Base-by-base conservation (phyloP, 2,888 invertebrate species). In the Diabrotica balteata region DNA sequence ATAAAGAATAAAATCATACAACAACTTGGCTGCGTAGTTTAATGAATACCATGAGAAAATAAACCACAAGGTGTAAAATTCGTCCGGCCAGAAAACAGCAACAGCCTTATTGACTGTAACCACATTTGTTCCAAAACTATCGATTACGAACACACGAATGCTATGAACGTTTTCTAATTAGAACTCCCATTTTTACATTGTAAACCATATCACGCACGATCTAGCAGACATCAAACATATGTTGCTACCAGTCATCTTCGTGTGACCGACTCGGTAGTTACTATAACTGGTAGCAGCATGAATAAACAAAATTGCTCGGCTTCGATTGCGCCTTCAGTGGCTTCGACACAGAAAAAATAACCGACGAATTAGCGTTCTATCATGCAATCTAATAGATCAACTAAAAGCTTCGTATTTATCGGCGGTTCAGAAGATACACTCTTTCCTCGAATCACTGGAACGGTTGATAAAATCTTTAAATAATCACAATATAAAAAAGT, bases 101-200 rank as follows among this genome's bases (percentile, higher is more conserved):
- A 47, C 47, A 47, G 32, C 32, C 32, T 32, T 32, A 32, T 32
- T 32, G 32, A 32, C 32, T 32, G 32, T 32, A 32, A 32, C 32
- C 32, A 32, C 32, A 32, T 32, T 47, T 47, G 10, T 47, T 47
- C 47, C 51, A 51, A 52, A 43, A 50, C 63, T 51, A 64, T 64
- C 64, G 64, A 58, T 64, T 64, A 64, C 64, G 46, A 17, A n/a
- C 42, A 53, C 45, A 58, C 58, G 51, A 64, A 58, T 64, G 46
- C 32, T 32, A 32, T 32, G 32, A 32, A 32, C 32, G 32, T 45
- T 58, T 58, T 9, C 46, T 64, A 64, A 64, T 64, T 58, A 64
- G 64, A 47, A 58, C 58, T 42, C 47, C 9, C 50, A 52, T 59
- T 64, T 64, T 51, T 59, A 58, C 52, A 64, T 64, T 64, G 64